phyloP scores from a whole-genome alignment of 1,140 invertebrate genomes.

The Drosophila pandora region DNA sequence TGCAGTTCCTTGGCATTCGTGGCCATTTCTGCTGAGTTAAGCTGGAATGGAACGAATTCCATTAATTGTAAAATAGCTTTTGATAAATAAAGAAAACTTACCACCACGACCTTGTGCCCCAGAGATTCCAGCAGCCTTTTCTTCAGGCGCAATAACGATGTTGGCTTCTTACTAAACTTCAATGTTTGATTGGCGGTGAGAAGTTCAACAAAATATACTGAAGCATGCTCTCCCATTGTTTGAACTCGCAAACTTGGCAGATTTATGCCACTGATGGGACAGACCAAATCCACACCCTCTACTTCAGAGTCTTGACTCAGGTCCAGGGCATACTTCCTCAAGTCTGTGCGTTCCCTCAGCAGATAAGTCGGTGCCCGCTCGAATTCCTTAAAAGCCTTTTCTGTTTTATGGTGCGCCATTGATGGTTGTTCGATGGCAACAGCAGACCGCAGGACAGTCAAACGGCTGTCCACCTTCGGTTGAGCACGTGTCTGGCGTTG shows the following conservation, averaged over 20 bases:
- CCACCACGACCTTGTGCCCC: conserved; percentile 67
- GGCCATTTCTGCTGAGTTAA: conserved; percentile 55
- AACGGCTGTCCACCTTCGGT: conserved; percentile 76
- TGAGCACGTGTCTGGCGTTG: conserved; percentile 45
- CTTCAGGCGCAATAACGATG: conserved; percentile 62
- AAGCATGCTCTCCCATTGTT: conserved; percentile 31
- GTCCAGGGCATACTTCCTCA: conserved; percentile 44
- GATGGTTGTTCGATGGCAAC: conserved; percentile 68
- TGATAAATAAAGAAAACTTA: conserved; percentile 21
- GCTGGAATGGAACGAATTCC: conserved; percentile 13
- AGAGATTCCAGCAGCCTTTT: conserved; percentile 56
- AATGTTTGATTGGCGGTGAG: conserved; percentile 55
- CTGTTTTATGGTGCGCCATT: conserved; percentile 17
- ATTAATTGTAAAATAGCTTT: background rate
- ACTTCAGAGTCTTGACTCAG: conserved; percentile 49
- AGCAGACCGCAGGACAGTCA: conserved; percentile 61
- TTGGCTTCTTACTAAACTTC: conserved; percentile 59
- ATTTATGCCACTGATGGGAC: conserved; percentile 71
- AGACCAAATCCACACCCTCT: conserved; percentile 62
- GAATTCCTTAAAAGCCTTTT: conserved; percentile 59
- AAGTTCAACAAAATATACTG: conserved; percentile 64
- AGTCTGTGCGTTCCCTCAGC: conserved; percentile 49
- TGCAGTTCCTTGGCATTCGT: conserved; percentile 49
- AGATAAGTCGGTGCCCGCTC: conserved; percentile 57
- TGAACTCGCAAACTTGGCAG: conserved; percentile 67